Evolutionary conservation across 1,140 invertebrate species (phyloP), one percentile per base, ranked within the genome.

Genomic region (Homalodisca vitripennis): DNA sequence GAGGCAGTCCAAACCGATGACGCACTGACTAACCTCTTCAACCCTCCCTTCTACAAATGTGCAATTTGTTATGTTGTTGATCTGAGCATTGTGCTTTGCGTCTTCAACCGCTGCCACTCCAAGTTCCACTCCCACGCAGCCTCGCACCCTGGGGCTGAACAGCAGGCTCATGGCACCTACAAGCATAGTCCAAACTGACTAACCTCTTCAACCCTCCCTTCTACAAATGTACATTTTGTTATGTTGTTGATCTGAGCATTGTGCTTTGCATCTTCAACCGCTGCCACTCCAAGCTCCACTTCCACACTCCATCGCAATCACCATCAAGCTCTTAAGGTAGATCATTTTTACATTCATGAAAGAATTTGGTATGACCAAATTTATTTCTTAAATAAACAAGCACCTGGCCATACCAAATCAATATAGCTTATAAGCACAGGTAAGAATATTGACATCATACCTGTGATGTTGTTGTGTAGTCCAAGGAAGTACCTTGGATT

Each of bases 51-150:
- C 77, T 55, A 81, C 73, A 75, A 82, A 86, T 30, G 75, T 75
- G n/a, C 78, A 79, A 75, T 86, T 86, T 13, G 68, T 68, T 17
- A 84, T 76, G 70, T 71, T 78, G 75, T 86, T 86, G 3, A 81
- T 48, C 14, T 71, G 27, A 29, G 84, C 83, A 79, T 86, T 86
- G 6, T 72, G 46, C 69, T 78, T 80, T 1, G 85, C 84, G 80
- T 86, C 84, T 60, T 82, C 78, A 12, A 86, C 77, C 14, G 84
- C 84, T 60, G 81, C 75, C 22, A 73, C 46, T 62, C 79, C 79
- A 70, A 78, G 75, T 70, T 86, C 85, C 69, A 86, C 76, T 2
- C 84, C 84, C 72, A 85, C 77, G 51, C 83, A 82, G 51, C 79
- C 76, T 63, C 80, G 74, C 2, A 82, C 80, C 68, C 75, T 73